Base-by-base conservation (phyloP, 2,113 vertebrate species). In the Corythaixoides concolor region DNA sequence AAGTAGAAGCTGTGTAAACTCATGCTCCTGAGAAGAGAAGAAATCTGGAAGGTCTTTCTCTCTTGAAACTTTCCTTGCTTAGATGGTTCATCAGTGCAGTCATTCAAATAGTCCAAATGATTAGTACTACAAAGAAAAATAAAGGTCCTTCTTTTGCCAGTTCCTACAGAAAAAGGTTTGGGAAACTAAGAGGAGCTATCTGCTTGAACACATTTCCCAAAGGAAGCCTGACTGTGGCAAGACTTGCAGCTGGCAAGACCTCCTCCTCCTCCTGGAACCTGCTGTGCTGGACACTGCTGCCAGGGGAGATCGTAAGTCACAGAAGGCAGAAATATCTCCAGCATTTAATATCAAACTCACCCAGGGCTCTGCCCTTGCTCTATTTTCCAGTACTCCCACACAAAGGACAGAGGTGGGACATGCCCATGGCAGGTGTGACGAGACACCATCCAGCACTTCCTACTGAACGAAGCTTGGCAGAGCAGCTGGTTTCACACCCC, bases 61-160 rank as follows among this genome's bases (percentile, higher is more conserved):
- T 69, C 62, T 49, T 56, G 18, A 69, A 88, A 19, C 22, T 47
- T 78, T 11, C 28, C 30, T 43, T 68, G 33, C 15, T 74, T 17
- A 75, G 19, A 52, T 5, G 35, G 64, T 66, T 75, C 30, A 64
- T 39, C 37, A 32, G 28, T 22, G 22, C 16, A 72, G 52, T 33
- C 73, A 52, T 35, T 84, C 55, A 75, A 41, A 21, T 1, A 32
- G 16, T 28, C 33, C n/a, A 73, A 41, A 78, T 32, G 80, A 49
- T 12, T 5, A 39, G 17, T 9, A 47, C 24, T 28, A 37, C 9
- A 33, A 82, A 49, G 75, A 88, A 43, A 16, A 59, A 2, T 0
- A 59, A 37, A 2, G 14, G 3, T 79, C 39, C 56, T 73, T 69
- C 33, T n/a, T 18, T 7, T 39, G 14, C 5, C 0, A 0, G 17